Evolutionary conservation across 2,888 invertebrate species (phyloP).

Genomic region (Megaustenia siamemsis): DNA sequence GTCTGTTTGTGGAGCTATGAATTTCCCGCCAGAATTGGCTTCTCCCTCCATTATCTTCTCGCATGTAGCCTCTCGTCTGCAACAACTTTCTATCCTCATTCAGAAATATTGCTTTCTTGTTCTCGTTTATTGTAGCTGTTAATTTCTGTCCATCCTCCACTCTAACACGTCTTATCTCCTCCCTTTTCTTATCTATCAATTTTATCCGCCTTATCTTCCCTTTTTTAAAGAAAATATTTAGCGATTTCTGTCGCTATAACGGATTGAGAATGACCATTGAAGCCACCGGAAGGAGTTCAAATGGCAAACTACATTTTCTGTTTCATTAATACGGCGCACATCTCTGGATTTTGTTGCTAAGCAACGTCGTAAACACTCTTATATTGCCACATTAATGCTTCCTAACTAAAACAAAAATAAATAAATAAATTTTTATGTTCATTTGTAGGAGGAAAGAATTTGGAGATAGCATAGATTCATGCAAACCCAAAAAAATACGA

Average conservation of each 20-base stretch:
- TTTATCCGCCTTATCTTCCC: background rate
- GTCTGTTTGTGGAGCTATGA: background rate
- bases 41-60: background rate
- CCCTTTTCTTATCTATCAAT: constrained; percentile 6
- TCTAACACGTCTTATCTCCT: background rate
- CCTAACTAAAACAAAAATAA: too few relatives aligned
- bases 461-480: background rate
- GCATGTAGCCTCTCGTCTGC: background rate
- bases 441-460: background rate
- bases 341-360: constrained; percentile 2
- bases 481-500: constrained; percentile 3
- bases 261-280: background rate
- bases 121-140: constrained; percentile 18
- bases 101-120: constrained; percentile 1
- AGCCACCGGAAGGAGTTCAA: constrained; percentile 10
- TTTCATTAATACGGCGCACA: constrained; percentile 24
- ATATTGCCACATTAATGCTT: background rate
- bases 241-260: constrained; percentile 20
- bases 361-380: constrained; percentile 8
- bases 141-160: background rate
- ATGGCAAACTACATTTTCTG: constrained; percentile 43
- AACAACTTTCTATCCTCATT: background rate
- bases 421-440: background rate
- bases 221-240: constrained; percentile 15
- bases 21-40: background rate